Percentiles rank a stretch among this genome's conserved stretches.
phyloP scores from a whole-genome alignment of 2,888 invertebrate genomes.

The Lithophane ornitopus region DNA sequence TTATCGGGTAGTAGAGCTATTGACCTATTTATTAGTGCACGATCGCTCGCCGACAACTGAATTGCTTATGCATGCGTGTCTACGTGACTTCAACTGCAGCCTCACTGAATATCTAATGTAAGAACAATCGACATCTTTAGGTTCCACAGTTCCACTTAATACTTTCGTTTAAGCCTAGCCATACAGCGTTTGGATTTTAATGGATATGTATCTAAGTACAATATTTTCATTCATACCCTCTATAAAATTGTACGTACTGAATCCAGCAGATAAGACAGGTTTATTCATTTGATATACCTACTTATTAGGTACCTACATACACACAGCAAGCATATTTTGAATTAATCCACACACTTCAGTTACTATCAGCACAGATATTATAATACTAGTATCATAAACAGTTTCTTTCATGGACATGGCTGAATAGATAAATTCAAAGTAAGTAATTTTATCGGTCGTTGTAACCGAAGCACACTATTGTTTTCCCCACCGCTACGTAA shows the following conservation, averaged over 20 bases:
- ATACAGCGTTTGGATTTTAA: background rate
- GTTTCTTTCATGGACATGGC: constrained; percentile 36
- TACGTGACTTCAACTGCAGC: constrained; percentile 82
- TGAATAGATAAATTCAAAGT: constrained; percentile 51
- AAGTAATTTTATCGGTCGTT: constrained; percentile 72
- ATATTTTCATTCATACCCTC: background rate
- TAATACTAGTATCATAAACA: constrained; percentile 2
- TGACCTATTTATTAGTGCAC: constrained; percentile 87
- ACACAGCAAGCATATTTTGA: background rate
- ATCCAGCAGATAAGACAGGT: too few relatives aligned
- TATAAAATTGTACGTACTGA: background rate
- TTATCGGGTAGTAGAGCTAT: constrained; percentile 75
- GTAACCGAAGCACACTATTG: constrained; percentile 74
- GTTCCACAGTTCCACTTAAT: constrained; percentile 44
- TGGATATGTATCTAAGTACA: background rate
- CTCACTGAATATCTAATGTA: constrained; percentile 80
- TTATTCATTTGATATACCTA: background rate
- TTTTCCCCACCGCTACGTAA: constrained; percentile 76
- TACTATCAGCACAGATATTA: too few relatives aligned
- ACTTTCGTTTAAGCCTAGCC: constrained; percentile 59
- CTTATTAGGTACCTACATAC: background rate
- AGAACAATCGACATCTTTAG: constrained; percentile 71
- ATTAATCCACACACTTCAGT: background rate
- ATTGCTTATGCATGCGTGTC: constrained; percentile 88
- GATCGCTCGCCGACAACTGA: constrained; percentile 79